Conservation (phyloP, 1,140 invertebrate species). For the Drosophila chauvacae region DNA sequence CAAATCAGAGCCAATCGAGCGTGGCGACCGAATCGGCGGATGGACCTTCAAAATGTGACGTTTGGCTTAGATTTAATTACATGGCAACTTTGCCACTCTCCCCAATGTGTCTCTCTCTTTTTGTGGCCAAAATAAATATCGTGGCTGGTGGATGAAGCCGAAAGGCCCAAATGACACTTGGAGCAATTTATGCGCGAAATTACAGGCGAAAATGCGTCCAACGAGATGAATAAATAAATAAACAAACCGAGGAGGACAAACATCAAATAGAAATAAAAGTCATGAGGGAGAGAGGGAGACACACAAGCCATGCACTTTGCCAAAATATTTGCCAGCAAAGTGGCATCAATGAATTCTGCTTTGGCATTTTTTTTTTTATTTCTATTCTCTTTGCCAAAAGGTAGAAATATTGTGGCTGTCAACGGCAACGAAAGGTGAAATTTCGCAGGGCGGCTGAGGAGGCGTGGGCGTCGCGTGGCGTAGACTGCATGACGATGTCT, state of each 20-base stretch:
- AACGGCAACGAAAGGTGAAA: conserved; percentile 68
- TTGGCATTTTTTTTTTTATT: background rate
- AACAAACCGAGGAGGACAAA: conserved; percentile 65
- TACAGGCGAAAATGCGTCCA: conserved; percentile 70
- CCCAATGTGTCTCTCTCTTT: background rate
- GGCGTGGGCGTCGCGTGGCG: conserved; percentile 73
- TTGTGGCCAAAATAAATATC: conserved; percentile 41
- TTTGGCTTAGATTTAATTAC: conserved; percentile 83
- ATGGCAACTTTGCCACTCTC: conserved; percentile 64
- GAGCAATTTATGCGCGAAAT: conserved; percentile 79
- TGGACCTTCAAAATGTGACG: conserved; percentile 80
- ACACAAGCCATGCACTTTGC: conserved; percentile 63
- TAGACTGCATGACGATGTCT: conserved; percentile 78
- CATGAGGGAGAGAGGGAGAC: background rate
- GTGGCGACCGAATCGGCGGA: conserved; percentile 50
- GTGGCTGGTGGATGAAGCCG: conserved; percentile 34
- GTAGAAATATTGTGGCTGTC: conserved; percentile 77
- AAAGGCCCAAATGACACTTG: conserved; percentile 54
- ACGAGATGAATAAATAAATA: conserved; percentile 63
- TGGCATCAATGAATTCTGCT: conserved; percentile 75
- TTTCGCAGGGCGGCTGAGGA: conserved; percentile 37
- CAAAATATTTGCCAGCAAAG: conserved; percentile 77
- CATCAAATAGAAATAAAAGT: conserved; percentile 73
- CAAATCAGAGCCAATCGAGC: conserved; percentile 75
- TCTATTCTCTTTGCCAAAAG: conserved; percentile 35